Evolutionary conservation across 2,113 vertebrate species (phyloP).

Genomic region (Platichthys stellatus): DNA sequence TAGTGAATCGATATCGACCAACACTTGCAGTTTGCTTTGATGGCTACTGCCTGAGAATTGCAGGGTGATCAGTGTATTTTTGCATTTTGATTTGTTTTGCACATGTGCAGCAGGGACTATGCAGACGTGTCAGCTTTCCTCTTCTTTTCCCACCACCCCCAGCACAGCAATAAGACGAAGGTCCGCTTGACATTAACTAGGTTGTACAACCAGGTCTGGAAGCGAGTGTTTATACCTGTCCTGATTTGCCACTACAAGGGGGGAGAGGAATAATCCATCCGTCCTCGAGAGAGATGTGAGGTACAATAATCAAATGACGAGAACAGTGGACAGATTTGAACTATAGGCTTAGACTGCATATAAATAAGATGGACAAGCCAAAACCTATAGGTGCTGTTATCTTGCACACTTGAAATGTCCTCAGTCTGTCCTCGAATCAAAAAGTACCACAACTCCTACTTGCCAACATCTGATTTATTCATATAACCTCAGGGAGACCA

Average conservation of each 20-base stretch:
- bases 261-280: neutral
- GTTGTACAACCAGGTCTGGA: neutral
- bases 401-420: too few relatives aligned
- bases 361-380: too few relatives aligned
- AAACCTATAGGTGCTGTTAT: too few relatives aligned
- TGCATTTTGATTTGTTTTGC: constrained; percentile 4
- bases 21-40: constrained; percentile 19
- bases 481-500: neutral
- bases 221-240: neutral
- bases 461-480: neutral
- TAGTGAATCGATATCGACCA: constrained; percentile 2
- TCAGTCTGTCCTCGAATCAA: neutral
- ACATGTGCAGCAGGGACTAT: constrained; percentile 18
- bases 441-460: neutral
- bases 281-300: neutral
- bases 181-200: neutral
- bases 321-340: neutral
- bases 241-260: neutral
- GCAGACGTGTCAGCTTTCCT: constrained; percentile 18
- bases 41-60: constrained; percentile 9
- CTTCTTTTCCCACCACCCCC: constrained; percentile 17
- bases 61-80: constrained; percentile 6
- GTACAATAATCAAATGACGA: neutral
- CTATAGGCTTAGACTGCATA: neutral
- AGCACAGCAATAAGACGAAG: constrained; percentile 3